A percentile compares a stretch with the other conserved stretches of the same genome.
Evolutionary conservation across 2,797 vertebrate species (phyloP).

Genomic region (Masticophis lateralis): DNA sequence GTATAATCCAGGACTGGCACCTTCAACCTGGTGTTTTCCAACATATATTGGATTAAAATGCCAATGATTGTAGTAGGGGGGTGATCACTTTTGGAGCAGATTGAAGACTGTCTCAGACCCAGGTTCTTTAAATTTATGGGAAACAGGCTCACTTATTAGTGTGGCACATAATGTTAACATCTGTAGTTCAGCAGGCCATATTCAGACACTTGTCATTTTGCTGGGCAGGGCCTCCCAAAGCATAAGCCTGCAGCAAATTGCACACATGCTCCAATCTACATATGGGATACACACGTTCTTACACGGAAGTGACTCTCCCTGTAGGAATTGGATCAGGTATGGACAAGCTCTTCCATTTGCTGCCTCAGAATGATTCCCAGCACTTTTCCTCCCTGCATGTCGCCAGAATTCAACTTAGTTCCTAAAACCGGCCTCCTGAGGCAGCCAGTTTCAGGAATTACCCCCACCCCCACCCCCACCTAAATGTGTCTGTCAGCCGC

Average conservation of each 20-base stretch:
- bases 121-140: background rate
- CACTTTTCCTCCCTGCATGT: background rate
- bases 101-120: background rate
- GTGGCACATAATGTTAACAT: background rate
- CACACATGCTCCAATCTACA: background rate
- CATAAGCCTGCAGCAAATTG: background rate
- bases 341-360: background rate
- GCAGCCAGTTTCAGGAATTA: background rate
- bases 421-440: background rate
- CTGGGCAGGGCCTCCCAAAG: background rate
- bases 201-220: background rate
- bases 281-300: background rate
- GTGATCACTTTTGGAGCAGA: background rate
- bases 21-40: background rate
- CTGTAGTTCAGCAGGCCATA: background rate
- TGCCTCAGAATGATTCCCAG: background rate
- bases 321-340: background rate
- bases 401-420: background rate
- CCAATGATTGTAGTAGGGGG: background rate
- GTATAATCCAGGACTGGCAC: no score
- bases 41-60: background rate
- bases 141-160: background rate
- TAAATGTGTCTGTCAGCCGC: background rate
- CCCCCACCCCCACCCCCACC: background rate
- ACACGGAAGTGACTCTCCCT: background rate